phyloP scores from a whole-genome alignment of 2,888 invertebrate genomes.

The Dysmachus trigonus region DNA sequence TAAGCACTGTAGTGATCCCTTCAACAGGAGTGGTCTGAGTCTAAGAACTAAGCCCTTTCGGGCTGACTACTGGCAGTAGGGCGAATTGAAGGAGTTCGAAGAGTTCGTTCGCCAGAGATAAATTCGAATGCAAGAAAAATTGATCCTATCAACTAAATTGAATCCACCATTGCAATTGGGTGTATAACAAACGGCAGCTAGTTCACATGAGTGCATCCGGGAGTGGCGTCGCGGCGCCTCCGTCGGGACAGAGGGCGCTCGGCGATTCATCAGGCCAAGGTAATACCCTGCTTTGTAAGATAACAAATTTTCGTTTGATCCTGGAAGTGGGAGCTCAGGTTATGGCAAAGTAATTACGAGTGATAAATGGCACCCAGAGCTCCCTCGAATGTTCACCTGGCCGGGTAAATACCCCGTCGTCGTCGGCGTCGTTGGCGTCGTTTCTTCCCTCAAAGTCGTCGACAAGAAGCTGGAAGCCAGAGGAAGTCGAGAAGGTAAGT shows the following conservation, averaged over 20 bases:
- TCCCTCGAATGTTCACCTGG: constrained; percentile 21
- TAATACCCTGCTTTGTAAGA: constrained; percentile 27
- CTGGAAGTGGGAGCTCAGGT: constrained; percentile 15
- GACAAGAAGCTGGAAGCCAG: background rate
- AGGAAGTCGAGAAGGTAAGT: background rate
- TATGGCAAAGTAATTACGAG: constrained; percentile 36
- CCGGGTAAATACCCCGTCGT: background rate
- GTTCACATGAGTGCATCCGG: constrained; percentile 48
- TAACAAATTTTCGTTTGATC: constrained; percentile 37
- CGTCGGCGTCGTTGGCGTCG: background rate
- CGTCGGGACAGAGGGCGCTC: background rate
- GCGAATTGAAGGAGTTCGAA: background rate
- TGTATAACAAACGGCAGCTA: constrained; percentile 36
- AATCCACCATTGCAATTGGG: constrained; percentile 60
- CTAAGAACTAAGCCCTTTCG: background rate
- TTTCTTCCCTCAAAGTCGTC: background rate
- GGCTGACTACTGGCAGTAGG: background rate
- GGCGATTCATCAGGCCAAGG: constrained; percentile 20
- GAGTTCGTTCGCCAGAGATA: constrained; percentile 7
- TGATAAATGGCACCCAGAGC: constrained; percentile 21
- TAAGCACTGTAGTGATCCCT: background rate
- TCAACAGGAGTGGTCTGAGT: background rate
- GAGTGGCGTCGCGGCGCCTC: background rate
- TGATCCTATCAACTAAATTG: constrained; percentile 64
- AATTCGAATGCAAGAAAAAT: constrained; percentile 44